These are phyloP conservation scores for Dromius quadrimaculatus DNA, from an alignment of 2,888 invertebrate genomes.

Conservation along the genomic window DNA sequence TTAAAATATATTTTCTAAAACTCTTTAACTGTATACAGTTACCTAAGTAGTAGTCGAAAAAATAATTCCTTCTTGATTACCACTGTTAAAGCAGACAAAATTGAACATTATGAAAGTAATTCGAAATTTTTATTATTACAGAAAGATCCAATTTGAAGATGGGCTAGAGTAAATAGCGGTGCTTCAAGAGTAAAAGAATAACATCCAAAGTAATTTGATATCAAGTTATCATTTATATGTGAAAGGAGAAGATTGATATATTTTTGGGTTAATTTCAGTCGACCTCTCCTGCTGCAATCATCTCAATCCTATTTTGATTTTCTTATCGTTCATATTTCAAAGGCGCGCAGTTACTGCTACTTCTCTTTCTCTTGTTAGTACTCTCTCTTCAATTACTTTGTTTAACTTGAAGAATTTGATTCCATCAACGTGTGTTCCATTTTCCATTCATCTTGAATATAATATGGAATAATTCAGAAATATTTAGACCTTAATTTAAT, in stretches of 20 bases:
- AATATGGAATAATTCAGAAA: no score
- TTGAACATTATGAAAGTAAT: constrained; percentile 21
- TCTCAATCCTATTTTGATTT: constrained; percentile 27
- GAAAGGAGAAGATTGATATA: constrained; percentile 36
- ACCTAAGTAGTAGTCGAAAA: no score
- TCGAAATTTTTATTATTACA: constrained; percentile 11
- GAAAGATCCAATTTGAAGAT: constrained; percentile 18
- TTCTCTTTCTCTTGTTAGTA: neutral
- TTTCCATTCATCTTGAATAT: no score
- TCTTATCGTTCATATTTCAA: constrained; percentile 41
- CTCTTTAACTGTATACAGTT: no score
- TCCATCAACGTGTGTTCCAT: no score
- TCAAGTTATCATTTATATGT: constrained; percentile 36
- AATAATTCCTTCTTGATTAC: neutral
- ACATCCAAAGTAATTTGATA: constrained; percentile 17
- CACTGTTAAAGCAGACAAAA: no score
- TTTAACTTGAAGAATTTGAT: neutral
- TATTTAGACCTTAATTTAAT: no score
- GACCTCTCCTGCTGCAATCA: constrained; percentile 30
- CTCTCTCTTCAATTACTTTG: neutral
- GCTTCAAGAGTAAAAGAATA: constrained; percentile 14
- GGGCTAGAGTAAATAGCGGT: constrained; percentile 6
- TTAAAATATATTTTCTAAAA: no score
- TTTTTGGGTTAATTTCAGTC: constrained; percentile 34
- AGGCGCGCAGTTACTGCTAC: constrained; percentile 14